Evolutionary conservation across 2,888 invertebrate genomes (phyloP).

Genomic region (Heterodera filipjevi): DNA sequence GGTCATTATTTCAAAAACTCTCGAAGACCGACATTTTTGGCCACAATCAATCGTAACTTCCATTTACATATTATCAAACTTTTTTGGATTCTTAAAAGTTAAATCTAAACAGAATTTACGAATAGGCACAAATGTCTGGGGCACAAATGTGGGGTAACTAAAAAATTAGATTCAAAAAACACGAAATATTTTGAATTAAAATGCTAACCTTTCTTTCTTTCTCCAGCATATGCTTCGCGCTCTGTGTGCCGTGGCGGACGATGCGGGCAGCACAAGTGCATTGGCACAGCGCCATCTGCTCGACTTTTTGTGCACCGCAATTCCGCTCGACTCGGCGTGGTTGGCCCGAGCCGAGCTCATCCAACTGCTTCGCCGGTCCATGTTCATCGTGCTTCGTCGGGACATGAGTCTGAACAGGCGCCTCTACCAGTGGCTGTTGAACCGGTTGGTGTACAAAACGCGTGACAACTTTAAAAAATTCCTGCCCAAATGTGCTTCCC

Average conservation of each 20-base stretch:
- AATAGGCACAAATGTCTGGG: no score
- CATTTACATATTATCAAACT: no score
- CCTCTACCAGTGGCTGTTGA: conserved; percentile 79
- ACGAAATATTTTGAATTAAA: background rate
- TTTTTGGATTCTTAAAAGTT: no score
- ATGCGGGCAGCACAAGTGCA: conserved; percentile 64
- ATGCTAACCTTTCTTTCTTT: background rate
- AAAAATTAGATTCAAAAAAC: no score
- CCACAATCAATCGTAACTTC: no score
- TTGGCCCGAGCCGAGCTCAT: conserved; percentile 55
- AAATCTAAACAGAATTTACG: no score
- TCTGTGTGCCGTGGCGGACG: conserved; percentile 50
- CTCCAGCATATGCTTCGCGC: conserved; percentile 75
- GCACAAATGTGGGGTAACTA: no score
- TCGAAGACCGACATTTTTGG: no score
- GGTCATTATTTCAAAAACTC: no score
- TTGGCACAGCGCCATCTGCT: conserved; percentile 83
- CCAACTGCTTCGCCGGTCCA: conserved; percentile 59
- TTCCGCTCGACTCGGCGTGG: conserved; percentile 79
- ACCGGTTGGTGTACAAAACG: conserved; percentile 42
- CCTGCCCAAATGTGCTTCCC: no score
- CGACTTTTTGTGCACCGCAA: conserved; percentile 80
- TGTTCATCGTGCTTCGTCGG: conserved; percentile 76
- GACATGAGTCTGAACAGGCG: conserved; percentile 88
- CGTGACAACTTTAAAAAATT: no score